phyloP scores from a whole-genome alignment of 2,888 invertebrate species.

The Formica aserva region DNA sequence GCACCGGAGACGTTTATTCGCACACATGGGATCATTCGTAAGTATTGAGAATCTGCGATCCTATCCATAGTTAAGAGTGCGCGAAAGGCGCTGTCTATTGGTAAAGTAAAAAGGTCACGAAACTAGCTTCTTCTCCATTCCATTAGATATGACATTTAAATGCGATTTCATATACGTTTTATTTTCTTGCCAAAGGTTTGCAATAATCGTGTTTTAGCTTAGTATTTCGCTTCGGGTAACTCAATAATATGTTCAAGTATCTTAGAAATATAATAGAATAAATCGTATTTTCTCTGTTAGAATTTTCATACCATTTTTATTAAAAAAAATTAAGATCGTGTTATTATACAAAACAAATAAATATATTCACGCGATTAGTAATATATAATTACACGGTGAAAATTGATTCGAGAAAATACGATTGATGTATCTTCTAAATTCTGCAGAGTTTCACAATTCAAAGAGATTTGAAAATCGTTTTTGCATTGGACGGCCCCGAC shows the following conservation, averaged over 20 bases:
- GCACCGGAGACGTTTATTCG: conserved; percentile 47
- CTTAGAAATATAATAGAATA: not conserved
- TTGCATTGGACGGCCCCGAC: no score
- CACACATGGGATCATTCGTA: conserved; percentile 34
- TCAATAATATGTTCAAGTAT: not conserved
- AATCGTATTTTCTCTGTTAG: not conserved
- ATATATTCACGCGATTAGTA: not conserved
- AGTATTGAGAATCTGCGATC: conserved; percentile 37
- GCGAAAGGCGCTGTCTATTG: not conserved
- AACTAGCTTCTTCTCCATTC: conserved; percentile 11
- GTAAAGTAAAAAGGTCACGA: conserved; percentile 10
- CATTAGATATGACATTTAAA: conserved; percentile 29
- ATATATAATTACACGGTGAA: not conserved
- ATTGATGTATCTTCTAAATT: not conserved
- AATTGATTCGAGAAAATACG: not conserved
- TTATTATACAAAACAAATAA: not conserved
- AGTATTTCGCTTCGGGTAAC: not conserved
- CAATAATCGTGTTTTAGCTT: not conserved
- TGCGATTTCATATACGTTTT: not conserved
- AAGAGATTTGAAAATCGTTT: not conserved
- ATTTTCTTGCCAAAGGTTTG: not conserved
- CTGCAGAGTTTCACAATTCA: not conserved
- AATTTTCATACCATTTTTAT: not conserved
- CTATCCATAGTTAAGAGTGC: conserved; percentile 12
- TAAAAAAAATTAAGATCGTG: not conserved